A percentile compares a stretch with the other conserved stretches of the same genome.
Evolutionary conservation across 2,888 invertebrate species (phyloP).

Genomic region (Dinocampus coccinellae): DNA sequence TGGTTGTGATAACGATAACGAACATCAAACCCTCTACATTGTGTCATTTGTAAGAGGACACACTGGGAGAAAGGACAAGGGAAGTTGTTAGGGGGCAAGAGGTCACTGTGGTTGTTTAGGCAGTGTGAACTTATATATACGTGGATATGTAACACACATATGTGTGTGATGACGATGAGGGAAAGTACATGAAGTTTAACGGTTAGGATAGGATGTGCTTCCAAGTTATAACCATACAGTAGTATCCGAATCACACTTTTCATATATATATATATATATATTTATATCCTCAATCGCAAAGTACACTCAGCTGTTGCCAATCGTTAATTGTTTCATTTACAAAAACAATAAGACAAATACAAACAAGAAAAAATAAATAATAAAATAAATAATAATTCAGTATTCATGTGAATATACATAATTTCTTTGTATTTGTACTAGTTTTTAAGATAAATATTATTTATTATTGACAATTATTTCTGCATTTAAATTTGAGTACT

Average conservation of each 20-base stretch:
- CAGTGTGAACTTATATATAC: background rate
- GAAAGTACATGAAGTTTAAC: constrained; percentile 42
- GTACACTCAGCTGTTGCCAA: background rate
- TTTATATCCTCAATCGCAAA: background rate
- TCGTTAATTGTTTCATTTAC: background rate
- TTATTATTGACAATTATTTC: no score
- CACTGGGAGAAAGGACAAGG: constrained; percentile 32
- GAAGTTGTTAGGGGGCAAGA: background rate
- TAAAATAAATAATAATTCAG: no score
- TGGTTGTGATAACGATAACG: constrained; percentile 55
- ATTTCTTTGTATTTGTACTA: no score
- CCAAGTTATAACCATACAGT: constrained; percentile 43
- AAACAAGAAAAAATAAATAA: no score
- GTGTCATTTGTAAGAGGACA: constrained; percentile 41
- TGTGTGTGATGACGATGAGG: constrained; percentile 7
- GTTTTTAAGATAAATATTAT: no score
- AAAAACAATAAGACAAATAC: background rate
- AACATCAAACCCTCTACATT: constrained; percentile 41
- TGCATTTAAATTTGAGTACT: no score
- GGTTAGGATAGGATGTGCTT: constrained; percentile 37
- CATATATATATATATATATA: constrained; percentile 38
- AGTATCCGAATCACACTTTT: constrained; percentile 44
- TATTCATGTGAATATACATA: no score
- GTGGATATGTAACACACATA: background rate
- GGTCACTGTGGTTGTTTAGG: background rate